Conservation (phyloP, 2,888 invertebrate species). For the Barypeithes pellucidus region DNA sequence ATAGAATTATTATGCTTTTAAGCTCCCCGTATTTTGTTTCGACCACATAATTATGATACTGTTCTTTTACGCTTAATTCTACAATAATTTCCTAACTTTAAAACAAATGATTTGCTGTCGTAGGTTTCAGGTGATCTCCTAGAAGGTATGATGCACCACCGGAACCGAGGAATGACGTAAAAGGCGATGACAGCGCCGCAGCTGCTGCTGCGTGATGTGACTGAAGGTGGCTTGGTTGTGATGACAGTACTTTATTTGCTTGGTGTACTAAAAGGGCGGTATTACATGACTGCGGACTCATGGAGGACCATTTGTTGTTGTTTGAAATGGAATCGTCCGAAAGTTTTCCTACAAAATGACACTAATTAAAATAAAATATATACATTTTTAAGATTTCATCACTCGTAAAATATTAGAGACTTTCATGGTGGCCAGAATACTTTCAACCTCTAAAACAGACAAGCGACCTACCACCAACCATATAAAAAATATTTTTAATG, state of each 20-base stretch:
- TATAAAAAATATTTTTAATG: no score
- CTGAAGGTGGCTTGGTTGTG: constrained; percentile 70
- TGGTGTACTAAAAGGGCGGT: constrained; percentile 71
- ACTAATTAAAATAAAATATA: neutral
- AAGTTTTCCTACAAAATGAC: constrained; percentile 69
- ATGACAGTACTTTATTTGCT: constrained; percentile 70
- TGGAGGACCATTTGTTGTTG: constrained; percentile 71
- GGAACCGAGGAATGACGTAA: constrained; percentile 74
- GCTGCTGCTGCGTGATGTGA: constrained; percentile 78
- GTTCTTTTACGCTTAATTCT: neutral
- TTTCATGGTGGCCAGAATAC: no score
- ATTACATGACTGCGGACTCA: constrained; percentile 70
- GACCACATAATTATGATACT: no score
- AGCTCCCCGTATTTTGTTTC: no score
- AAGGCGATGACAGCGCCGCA: constrained; percentile 77
- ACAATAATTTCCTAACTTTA: constrained; percentile 65
- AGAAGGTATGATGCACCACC: constrained; percentile 75
- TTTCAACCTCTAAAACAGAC: no score
- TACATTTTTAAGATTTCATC: constrained; percentile 21
- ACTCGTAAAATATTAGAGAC: no score
- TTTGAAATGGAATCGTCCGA: constrained; percentile 68
- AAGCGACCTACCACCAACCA: no score
- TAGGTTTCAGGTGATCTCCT: constrained; percentile 77
- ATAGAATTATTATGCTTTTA: no score
- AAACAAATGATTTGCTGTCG: constrained; percentile 77